Evolutionary conservation across 53 echinoderm and acorn worm genomes (phyloP).

Genomic region (Crossaster papposus): DNA sequence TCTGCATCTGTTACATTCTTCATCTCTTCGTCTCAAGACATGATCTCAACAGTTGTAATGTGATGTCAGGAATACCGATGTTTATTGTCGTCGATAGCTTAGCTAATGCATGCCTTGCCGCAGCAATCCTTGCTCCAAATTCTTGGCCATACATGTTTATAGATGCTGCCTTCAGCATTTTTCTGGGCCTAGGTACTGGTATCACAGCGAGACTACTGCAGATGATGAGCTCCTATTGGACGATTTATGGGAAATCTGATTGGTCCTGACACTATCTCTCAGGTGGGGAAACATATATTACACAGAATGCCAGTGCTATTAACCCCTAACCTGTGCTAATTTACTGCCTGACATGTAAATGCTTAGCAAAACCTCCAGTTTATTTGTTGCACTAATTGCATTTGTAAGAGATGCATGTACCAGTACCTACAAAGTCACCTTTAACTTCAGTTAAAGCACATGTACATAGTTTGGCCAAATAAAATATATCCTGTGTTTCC

Average conservation of each 20-base stretch:
- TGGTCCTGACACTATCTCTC: background rate
- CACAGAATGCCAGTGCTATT: background rate
- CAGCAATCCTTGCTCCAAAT: slow-evolving; percentile 36
- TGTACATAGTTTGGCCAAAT: background rate
- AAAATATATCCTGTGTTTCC: background rate
- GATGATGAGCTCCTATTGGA: slow-evolving; percentile 5
- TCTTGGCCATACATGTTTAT: slow-evolving; percentile 2
- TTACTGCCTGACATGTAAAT: background rate
- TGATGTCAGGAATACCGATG: slow-evolving; percentile 33
- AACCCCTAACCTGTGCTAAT: background rate
- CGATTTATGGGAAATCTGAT: background rate
- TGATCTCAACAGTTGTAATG: slow-evolving; percentile 40
- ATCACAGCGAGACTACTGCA: background rate
- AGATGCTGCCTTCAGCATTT: background rate
- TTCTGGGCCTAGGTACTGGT: background rate
- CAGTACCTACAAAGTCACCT: background rate
- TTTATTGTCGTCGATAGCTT: slow-evolving; percentile 36
- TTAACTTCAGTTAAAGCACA: no score
- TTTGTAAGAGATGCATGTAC: background rate
- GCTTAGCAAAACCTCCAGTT: background rate
- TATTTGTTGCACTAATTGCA: background rate
- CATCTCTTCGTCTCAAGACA: background rate
- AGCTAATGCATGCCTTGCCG: background rate
- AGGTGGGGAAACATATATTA: background rate
- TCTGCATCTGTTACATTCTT: slow-evolving; percentile 38